Conservation (phyloP, 2,113 vertebrate species). For the Chloropsis hardwickii region DNA sequence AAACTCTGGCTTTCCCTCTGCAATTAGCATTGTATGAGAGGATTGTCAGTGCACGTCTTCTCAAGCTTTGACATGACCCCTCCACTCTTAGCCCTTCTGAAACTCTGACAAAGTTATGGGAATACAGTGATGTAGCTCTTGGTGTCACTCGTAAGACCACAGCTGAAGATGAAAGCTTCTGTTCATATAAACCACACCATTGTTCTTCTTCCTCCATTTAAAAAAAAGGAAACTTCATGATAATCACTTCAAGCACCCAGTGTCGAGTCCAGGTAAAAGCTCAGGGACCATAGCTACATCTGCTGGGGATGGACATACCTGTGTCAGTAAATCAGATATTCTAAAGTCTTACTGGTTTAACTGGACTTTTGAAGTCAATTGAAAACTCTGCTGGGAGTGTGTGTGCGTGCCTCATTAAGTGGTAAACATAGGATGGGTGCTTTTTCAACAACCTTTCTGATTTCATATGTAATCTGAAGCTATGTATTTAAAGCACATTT, state of each 20-base stretch:
- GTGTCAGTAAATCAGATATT: not conserved
- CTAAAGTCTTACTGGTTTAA: not conserved
- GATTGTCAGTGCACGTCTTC: not conserved
- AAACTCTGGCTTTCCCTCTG: not conserved
- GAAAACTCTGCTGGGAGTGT: not conserved
- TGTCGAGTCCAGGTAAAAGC: not conserved
- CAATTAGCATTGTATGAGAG: slow-evolving; percentile 15
- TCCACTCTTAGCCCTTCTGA: not conserved
- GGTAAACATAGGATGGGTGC: not conserved
- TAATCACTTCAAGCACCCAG: not conserved
- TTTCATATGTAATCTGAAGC: not conserved
- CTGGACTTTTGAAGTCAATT: not conserved
- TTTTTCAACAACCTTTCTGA: not conserved
- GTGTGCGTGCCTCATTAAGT: not conserved
- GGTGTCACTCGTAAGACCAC: not conserved
- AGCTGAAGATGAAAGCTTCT: not conserved
- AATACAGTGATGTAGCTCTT: not conserved
- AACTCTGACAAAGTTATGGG: not conserved
- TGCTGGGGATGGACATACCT: not conserved
- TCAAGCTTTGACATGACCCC: not conserved
- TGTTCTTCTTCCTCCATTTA: not conserved
- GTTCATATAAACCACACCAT: not conserved
- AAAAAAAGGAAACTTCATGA: not conserved
- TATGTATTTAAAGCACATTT: not conserved
- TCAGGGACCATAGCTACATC: not conserved